Evolutionary conservation across 1,140 invertebrate species (phyloP), one percentile per base, ranked within the genome.

Genomic region (Pantala flavescens): DNA sequence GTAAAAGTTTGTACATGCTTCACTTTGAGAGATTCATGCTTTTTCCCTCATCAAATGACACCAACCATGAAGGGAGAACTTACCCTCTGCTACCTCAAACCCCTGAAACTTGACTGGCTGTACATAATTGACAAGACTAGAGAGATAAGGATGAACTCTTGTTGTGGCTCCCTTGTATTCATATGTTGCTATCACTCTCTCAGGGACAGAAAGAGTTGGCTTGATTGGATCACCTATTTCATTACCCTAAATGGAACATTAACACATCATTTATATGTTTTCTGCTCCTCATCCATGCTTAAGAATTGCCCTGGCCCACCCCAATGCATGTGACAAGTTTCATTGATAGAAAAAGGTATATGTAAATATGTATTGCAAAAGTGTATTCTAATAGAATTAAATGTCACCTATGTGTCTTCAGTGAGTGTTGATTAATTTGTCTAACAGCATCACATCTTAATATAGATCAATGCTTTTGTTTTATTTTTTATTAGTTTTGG

Each of bases 91-190:
- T 77, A 95, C 88, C 81, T 99, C 97, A 84, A 99, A 99, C 43
- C 96, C 94, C 82, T 94, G 92, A 85, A 99, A 99, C 85, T 99
- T 99, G 80, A 99, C 93, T 1, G 98, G 98, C 84, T 99, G 97
- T 74, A 97, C 96, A 86, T 99, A 99, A 87, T 99, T 99, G 80
- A 99, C 93, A 91, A 99, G 93, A 55, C 96, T 97, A 36, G 97
- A 99, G 0, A 99, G 88, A 89, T 94, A 97, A 23, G 98, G 98
- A 85, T 99, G 98, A 71, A 99, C 97, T 83, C 98, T 98, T 71
- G 96, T 98, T 16, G 98, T 99, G 74, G 97, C 98, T 70, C 96
- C 95, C 0, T 93, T 98, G 84, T 99, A 98, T 77, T 89, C 79
- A 63, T 63, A 63, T 63, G 49, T 63, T 16, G 49, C 49, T 63